Evolutionary conservation across 2,888 invertebrate genomes (phyloP).

Genomic region (Anthoptus insignis): DNA sequence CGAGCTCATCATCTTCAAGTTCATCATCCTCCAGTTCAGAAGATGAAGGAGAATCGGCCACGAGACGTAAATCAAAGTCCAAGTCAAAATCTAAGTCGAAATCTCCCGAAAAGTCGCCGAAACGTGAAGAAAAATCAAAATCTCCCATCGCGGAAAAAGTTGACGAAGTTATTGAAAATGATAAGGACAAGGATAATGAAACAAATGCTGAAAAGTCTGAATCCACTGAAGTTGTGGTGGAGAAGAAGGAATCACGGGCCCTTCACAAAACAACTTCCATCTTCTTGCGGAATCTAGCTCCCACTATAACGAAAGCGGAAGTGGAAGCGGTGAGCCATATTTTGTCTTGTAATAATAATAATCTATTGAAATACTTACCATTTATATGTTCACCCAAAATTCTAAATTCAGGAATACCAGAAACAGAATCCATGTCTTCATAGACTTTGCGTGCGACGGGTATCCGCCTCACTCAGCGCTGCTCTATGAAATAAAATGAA

Average conservation of each 20-base stretch:
- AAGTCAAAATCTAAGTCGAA: conserved; percentile 66
- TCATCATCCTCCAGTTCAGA: conserved; percentile 84
- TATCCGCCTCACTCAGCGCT: too few species aligned
- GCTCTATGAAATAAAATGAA: too few species aligned
- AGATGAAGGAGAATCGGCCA: conserved; percentile 75
- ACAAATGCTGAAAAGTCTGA: conserved; percentile 80
- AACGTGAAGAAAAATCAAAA: conserved; percentile 66
- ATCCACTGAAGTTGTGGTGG: conserved; percentile 79
- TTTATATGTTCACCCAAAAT: too few species aligned
- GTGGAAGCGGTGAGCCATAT: conserved; percentile 94
- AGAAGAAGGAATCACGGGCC: conserved; percentile 88
- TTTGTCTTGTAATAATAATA: not conserved
- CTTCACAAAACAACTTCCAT: conserved; percentile 99
- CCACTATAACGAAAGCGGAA: conserved; percentile 98
- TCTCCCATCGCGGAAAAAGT: conserved; percentile 70
- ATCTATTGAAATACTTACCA: too few species aligned
- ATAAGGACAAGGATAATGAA: conserved; percentile 69
- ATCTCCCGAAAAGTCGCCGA: conserved; percentile 75
- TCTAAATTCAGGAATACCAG: too few species aligned
- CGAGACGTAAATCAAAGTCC: conserved; percentile 74
- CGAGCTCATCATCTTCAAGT: conserved; percentile 82
- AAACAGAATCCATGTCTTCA: too few species aligned
- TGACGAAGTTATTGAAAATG: conserved; percentile 55
- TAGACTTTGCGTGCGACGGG: too few species aligned
- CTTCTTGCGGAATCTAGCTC: conserved; percentile 98